phyloP scores from a whole-genome alignment of 2,888 invertebrate genomes.

The Nomada hirtipes region DNA sequence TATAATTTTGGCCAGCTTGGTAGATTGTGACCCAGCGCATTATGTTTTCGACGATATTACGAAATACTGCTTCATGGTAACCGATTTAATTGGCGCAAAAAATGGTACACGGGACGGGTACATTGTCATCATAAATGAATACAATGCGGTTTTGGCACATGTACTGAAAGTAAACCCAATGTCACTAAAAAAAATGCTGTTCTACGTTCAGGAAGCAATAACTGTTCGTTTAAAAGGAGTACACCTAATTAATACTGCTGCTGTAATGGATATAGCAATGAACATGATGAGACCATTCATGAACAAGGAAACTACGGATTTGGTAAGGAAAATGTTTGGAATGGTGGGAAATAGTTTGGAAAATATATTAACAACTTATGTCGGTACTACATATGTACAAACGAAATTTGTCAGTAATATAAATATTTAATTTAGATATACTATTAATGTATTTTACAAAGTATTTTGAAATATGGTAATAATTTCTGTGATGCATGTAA shows the following conservation, averaged over 20 bases:
- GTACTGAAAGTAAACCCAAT: conserved; percentile 87
- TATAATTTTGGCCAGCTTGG: conserved; percentile 85
- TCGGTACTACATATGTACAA: too few species aligned
- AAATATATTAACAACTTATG: too few species aligned
- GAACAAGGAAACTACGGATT: conserved; percentile 86
- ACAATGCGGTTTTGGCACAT: conserved; percentile 87
- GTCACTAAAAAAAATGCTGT: conserved; percentile 88
- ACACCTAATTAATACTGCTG: conserved; percentile 89
- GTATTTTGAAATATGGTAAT: too few species aligned
- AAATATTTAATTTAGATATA: too few species aligned
- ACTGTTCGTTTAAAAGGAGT: conserved; percentile 88
- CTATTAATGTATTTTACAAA: too few species aligned
- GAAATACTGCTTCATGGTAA: conserved; percentile 86
- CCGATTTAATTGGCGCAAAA: conserved; percentile 85
- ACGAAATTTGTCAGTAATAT: too few species aligned
- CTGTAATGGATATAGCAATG: conserved; percentile 89
- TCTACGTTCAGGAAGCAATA: conserved; percentile 89
- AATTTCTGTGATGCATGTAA: too few species aligned
- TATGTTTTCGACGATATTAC: conserved; percentile 86
- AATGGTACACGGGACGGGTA: conserved; percentile 87
- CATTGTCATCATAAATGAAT: conserved; percentile 87
- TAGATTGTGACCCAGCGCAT: conserved; percentile 86
- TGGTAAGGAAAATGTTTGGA: conserved; percentile 71
- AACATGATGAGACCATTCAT: conserved; percentile 89
- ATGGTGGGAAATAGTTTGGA: background rate